phyloP scores from a whole-genome alignment of 2,113 vertebrate species.

The Oryzias curvinotus region DNA sequence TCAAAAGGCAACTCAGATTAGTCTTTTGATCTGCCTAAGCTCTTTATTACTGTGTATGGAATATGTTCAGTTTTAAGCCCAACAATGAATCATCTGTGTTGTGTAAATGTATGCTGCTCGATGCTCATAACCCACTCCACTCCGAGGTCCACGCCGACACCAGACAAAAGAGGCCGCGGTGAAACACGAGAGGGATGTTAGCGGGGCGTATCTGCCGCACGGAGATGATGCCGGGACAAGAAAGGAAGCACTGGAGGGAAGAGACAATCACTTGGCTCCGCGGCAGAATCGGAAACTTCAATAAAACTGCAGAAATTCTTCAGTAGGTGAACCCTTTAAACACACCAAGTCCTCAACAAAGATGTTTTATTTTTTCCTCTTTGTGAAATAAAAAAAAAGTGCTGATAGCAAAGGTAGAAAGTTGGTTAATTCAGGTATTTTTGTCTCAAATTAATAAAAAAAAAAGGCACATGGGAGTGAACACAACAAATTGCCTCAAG shows the following conservation, averaged over 20 bases:
- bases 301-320: conserved; percentile 33
- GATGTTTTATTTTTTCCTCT: conserved; percentile 28
- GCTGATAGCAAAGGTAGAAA: conserved; percentile 26
- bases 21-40: conserved; percentile 70
- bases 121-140: conserved; percentile 46
- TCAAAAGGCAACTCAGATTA: conserved; percentile 62
- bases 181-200: conserved; percentile 51
- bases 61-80: conserved; percentile 56
- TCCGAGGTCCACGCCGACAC: conserved; percentile 35
- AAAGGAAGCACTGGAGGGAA: conserved; percentile 48
- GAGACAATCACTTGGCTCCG: conserved; percentile 56
- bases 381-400: not conserved
- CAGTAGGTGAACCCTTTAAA: conserved; percentile 16
- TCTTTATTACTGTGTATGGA: conserved; percentile 65
- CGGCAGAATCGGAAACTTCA: conserved; percentile 34
- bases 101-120: conserved; percentile 38
- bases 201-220: conserved; percentile 42
- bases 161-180: conserved; percentile 43
- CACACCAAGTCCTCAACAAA: conserved; percentile 14
- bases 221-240: conserved; percentile 38
- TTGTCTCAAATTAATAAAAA: conserved; percentile 23
- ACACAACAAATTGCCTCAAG: conserved; percentile 18
- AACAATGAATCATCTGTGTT: conserved; percentile 68
- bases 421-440: conserved; percentile 37
- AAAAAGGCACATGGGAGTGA: conserved; percentile 17